Conservation (phyloP, 2,888 invertebrate species). For the Saturnia japonica region DNA sequence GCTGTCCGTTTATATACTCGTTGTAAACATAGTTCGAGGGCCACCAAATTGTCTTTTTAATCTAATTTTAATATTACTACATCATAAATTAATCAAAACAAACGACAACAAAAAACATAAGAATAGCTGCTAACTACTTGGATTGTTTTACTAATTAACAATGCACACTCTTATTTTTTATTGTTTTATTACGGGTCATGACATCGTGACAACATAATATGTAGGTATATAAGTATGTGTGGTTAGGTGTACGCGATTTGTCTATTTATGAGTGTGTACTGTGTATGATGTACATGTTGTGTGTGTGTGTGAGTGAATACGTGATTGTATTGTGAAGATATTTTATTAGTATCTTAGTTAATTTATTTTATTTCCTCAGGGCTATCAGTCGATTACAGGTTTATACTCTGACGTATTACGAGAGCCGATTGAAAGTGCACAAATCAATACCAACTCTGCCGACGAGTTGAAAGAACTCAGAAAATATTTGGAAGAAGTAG, state of each 20-base stretch:
- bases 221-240: too few relatives aligned
- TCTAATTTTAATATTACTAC: too few relatives aligned
- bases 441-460: constrained; percentile 30
- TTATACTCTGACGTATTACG: constrained; percentile 61
- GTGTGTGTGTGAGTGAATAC: not conserved
- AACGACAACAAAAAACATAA: too few relatives aligned
- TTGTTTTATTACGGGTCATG: too few relatives aligned
- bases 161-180: too few relatives aligned
- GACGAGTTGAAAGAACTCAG: constrained; percentile 55
- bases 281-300: not conserved
- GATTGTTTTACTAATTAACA: too few relatives aligned
- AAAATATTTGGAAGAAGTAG: constrained; percentile 54
- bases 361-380: constrained; percentile 41
- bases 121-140: too few relatives aligned
- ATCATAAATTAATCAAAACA: too few relatives aligned
- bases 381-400: constrained; percentile 68
- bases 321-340: not conserved
- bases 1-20: too few relatives aligned
- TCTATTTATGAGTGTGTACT: not conserved
- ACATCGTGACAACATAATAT: too few relatives aligned
- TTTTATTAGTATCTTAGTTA: constrained; percentile 14
- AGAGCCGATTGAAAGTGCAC: constrained; percentile 48
- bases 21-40: too few relatives aligned
- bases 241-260: not conserved
- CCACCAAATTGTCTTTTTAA: too few relatives aligned